Evolutionary conservation across 2,113 vertebrate genomes (phyloP).

Genomic region (Amphiprion ocellaris): DNA sequence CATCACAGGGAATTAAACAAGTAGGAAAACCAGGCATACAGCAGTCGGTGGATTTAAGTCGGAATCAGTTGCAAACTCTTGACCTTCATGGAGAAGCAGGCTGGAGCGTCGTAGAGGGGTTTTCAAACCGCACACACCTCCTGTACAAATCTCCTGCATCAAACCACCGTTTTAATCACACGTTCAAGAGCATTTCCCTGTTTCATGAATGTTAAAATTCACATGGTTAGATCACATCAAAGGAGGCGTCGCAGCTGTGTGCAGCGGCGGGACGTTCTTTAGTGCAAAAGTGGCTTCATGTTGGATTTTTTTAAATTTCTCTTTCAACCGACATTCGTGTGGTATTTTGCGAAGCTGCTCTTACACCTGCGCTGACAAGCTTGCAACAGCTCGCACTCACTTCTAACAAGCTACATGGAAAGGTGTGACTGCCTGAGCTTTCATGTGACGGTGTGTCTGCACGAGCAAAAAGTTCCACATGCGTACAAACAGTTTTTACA

Average conservation of each 20-base stretch:
- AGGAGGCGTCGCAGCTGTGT: no score
- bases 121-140: no score
- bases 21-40: not conserved
- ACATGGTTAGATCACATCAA: no score
- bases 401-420: no score
- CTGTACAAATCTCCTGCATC: no score
- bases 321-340: not conserved
- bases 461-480: no score
- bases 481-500: not conserved
- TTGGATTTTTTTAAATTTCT: not conserved
- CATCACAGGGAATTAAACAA: not conserved
- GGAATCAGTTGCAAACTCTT: not conserved
- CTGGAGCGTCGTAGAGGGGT: not conserved
- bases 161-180: no score
- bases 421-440: no score
- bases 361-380: constrained; percentile 37
- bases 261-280: no score
- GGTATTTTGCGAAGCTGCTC: constrained; percentile 22
- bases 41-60: not conserved
- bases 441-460: no score
- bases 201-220: no score
- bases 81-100: constrained; percentile 1
- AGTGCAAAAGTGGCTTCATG: not conserved
- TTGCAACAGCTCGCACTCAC: constrained; percentile 11
- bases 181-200: no score